Evolutionary conservation across 2,888 invertebrate species (phyloP), one percentile per base, ranked within the genome.

Genomic region (Baccha elongata): DNA sequence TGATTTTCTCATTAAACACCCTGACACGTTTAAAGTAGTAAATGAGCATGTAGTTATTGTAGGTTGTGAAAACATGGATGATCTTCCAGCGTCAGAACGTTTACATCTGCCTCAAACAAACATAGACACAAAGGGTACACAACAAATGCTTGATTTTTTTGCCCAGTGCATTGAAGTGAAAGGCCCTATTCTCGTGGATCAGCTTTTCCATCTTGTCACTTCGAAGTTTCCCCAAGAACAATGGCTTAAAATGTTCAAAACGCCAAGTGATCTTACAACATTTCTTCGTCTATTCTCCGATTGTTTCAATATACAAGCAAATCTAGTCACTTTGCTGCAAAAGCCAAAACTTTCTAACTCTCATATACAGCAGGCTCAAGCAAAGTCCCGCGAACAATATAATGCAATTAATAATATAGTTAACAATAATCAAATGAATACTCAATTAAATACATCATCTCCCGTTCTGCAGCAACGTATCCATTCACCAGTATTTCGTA

Each of bases 271-370:
- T 91, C 92, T 98, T 86, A 94, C 95, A 58, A 97, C 97, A 53
- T 98, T 98, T 89, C 92, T 98, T 65, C 95, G 97, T 90, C 94
- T 98, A 91, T 97, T 98, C 89, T 96, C 97, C n/a, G 96, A 98
- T 90, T 94, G 96, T 87, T 98, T 98, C 91, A 96, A 97, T 89
- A 97, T 98, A 83, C 97, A 98, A 89, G 94, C 97, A 65, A 98
- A 98, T 92, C 93, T 97, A 90, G 97, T 97, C 87, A 96, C 96
- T 72, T 91, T 97, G 85, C 93, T 96, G 87, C 94, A 94, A 89
- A 93, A 94, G 89, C 94, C 95, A 88, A 95, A 95, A 92, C 92
- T 94, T 87, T 94, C 93, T 86, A 93, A 92, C 81, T 89, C 90
- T 69, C 88, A 91, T 62, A 91, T 91, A 60, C 90, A 90, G 71